Evolutionary conservation across 2,888 invertebrate species (phyloP), one percentile per base, ranked within the genome.

Genomic region (Cosmia pyralina): DNA sequence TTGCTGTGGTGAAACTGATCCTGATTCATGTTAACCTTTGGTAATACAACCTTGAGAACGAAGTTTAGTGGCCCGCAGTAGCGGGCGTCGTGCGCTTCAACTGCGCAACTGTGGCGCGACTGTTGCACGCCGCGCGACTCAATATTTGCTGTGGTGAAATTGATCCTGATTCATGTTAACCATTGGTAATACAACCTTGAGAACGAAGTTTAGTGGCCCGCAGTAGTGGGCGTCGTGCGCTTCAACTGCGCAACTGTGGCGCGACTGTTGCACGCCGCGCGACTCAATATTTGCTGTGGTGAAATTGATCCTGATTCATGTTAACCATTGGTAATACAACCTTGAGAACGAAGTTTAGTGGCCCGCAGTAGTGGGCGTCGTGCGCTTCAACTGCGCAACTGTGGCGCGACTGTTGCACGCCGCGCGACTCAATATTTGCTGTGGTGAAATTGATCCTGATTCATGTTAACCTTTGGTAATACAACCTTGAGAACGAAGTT

Each of bases 281-380:
- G n/a, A n/a, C n/a, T n/a, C n/a, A n/a, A 59, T 46, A 52, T n/a
- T 52, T 41, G 38, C 6, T 28, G 34, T 34, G 41, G 41, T 60
- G n/a, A 15, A 50, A 19, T 50, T 19, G 38, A 55, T 50, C 38
- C 13, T 19, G 34, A 2, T 22, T 68, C 38, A 57, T 34, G 17
- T 4, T 22, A 8, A 17, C 44, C 28, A 52, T 11, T 19, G 5
- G 44, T 64, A 46, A 50, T 19, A 19, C 2, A 38, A 34, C n/a
- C 41, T 41, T 62, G 48, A 53, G 19, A 57, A 77, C 52, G 72
- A 66, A 48, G 13, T 71, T 77, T 55, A 72, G 55, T 52, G 64
- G 17, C 22, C 48, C n/a, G 17, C 38, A 13, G 41, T 4, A 10
- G 44, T 28, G 7, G 11, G 22, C 17, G 41, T 50, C 44, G 19